Percentiles rank a stretch among this genome's conserved stretches.
Evolutionary conservation across 2,888 invertebrate genomes (phyloP).

Genomic region (Parelbella ahira): DNA sequence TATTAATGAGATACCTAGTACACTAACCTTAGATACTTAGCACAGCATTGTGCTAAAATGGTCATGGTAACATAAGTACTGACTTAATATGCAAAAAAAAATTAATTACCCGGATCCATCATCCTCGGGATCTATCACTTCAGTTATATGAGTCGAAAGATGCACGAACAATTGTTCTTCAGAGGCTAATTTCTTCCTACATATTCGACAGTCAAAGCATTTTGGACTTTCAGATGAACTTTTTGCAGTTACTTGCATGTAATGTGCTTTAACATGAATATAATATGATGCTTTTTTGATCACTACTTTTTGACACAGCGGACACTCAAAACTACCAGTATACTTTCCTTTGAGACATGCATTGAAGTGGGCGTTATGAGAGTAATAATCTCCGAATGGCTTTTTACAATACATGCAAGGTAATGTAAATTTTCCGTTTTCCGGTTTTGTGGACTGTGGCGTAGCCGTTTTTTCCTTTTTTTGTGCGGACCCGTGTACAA

Average conservation of each 20-base stretch:
- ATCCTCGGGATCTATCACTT: constrained; percentile 47
- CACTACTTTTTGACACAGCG: constrained; percentile 50
- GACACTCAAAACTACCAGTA: constrained; percentile 44
- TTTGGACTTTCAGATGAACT: constrained; percentile 12
- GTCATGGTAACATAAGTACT: no score
- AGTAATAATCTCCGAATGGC: constrained; percentile 53
- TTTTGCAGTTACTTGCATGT: no score
- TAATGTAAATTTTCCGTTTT: constrained; percentile 38
- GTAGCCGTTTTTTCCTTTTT: constrained; percentile 27
- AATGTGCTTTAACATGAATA: constrained; percentile 57
- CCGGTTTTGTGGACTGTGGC: constrained; percentile 5
- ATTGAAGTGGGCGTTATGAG: constrained; percentile 53
- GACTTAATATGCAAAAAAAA: no score
- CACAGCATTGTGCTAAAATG: no score
- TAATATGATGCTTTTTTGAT: constrained; percentile 48
- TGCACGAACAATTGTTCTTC: constrained; percentile 64
- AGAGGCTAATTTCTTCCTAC: constrained; percentile 51
- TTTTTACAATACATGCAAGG: constrained; percentile 61
- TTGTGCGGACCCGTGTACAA: constrained; percentile 60
- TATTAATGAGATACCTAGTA: no score
- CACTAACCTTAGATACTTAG: no score
- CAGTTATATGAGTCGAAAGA: constrained; percentile 64
- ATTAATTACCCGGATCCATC: constrained; percentile 49
- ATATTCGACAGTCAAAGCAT: constrained; percentile 59
- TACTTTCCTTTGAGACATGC: constrained; percentile 48